phyloP scores from a whole-genome alignment of 2,888 invertebrate species.

The Andrena camellia region DNA sequence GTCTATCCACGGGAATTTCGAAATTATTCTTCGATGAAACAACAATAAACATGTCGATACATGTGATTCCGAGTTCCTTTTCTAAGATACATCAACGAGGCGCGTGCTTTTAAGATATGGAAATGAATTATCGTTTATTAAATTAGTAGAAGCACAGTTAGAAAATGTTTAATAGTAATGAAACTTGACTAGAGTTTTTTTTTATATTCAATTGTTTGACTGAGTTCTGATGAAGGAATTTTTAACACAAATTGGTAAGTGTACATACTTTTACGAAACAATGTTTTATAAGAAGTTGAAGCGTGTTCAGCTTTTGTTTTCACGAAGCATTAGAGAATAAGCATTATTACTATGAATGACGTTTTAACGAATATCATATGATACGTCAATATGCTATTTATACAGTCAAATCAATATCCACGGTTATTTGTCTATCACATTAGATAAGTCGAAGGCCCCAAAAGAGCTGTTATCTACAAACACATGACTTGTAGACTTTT shows the following conservation, averaged over 20 bases:
- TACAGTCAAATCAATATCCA: conserved; percentile 20
- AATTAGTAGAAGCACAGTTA: conserved; percentile 6
- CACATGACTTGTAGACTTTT: not conserved
- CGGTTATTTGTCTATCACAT: conserved; percentile 1
- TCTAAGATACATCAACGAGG: not conserved
- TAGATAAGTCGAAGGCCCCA: conserved; percentile 12
- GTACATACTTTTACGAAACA: not conserved
- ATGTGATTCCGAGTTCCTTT: not conserved
- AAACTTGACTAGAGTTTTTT: conserved; percentile 12
- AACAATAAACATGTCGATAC: not conserved
- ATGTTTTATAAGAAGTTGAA: not conserved
- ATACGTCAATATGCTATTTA: not conserved
- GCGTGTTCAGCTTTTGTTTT: not conserved
- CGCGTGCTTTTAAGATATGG: conserved; percentile 59
- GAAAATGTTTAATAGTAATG: conserved; percentile 22
- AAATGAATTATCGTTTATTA: conserved; percentile 44
- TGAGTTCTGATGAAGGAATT: conserved; percentile 6
- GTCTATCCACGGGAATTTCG: not conserved
- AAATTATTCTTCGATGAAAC: not conserved
- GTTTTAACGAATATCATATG: not conserved
- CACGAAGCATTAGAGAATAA: not conserved
- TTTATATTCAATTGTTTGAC: not conserved
- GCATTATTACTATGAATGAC: not conserved
- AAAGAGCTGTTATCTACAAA: conserved; percentile 3
- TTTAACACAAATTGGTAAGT: conserved; percentile 30